Percentiles rank a stretch among this genome's conserved stretches.
Conservation (phyloP, 2,888 invertebrate species). For the Podabrus alpinus region DNA sequence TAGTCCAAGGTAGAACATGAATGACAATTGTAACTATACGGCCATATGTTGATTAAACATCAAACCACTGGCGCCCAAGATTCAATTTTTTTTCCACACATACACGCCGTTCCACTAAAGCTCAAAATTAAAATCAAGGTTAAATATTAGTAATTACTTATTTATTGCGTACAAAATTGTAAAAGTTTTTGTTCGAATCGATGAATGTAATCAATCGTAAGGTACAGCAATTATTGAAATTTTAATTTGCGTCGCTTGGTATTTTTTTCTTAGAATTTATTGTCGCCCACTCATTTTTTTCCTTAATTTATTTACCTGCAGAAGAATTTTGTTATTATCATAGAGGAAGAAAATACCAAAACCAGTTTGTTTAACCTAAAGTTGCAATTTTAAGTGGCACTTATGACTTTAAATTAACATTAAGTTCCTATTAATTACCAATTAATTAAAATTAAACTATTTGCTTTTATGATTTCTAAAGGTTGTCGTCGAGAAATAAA, state of each 20-base stretch:
- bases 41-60: conserved; percentile 20
- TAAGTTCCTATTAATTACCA: neutral
- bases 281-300: neutral
- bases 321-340: neutral
- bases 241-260: neutral
- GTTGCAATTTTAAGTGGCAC: neutral
- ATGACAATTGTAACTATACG: conserved; percentile 14
- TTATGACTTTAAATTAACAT: neutral
- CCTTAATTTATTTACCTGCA: neutral
- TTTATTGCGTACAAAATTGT: neutral
- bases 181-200: neutral
- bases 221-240: neutral
- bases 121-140: conserved; percentile 2
- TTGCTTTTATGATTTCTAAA: neutral
- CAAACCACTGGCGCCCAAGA: conserved; percentile 16
- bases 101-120: neutral
- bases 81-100: neutral
- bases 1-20: conserved; percentile 38
- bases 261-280: neutral
- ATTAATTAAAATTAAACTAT: neutral
- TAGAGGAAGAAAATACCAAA: neutral
- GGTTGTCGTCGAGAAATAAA: neutral
- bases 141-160: neutral
- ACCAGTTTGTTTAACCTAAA: neutral
- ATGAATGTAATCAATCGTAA: neutral